Evolutionary conservation across 2,797 vertebrate species (phyloP).

Genomic region (Lithobates sylvaticus): DNA sequence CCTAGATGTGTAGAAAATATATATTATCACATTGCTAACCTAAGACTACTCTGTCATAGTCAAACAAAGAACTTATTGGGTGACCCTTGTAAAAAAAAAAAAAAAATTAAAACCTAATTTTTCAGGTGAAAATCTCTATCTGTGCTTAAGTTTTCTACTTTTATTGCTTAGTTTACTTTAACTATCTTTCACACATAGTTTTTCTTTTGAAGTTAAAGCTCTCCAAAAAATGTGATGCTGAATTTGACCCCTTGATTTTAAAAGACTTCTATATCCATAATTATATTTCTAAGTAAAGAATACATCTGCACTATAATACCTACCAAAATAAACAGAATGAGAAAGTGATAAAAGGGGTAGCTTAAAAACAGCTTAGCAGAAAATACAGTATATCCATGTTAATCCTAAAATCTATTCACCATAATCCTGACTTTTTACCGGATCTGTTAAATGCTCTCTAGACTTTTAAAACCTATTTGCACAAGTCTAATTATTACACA

Average conservation of each 20-base stretch:
- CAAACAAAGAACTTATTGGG: background rate
- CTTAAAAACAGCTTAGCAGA: constrained; percentile 24
- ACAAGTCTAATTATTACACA: constrained; percentile 46
- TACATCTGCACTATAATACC: constrained; percentile 14
- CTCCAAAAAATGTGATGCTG: background rate
- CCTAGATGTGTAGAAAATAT: too few relatives aligned
- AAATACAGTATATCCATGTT: constrained; percentile 38
- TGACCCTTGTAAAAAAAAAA: too few relatives aligned
- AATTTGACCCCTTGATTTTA: background rate
- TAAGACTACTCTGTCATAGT: too few relatives aligned
- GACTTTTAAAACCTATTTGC: constrained; percentile 53
- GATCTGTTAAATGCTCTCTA: constrained; percentile 28
- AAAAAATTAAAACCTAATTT: too few relatives aligned
- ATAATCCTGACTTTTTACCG: constrained; percentile 41
- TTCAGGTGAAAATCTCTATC: too few relatives aligned
- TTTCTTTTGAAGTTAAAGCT: too few relatives aligned
- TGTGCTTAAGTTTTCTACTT: too few relatives aligned
- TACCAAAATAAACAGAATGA: constrained; percentile 30
- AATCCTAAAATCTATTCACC: constrained; percentile 46
- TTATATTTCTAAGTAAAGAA: background rate
- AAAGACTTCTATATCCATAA: background rate
- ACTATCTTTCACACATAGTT: too few relatives aligned
- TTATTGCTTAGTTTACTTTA: too few relatives aligned
- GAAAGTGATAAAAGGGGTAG: constrained; percentile 27
- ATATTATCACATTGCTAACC: too few relatives aligned